Base-by-base conservation (phyloP, 2,797 vertebrate species). In the Tolypeutes matacus region DNA sequence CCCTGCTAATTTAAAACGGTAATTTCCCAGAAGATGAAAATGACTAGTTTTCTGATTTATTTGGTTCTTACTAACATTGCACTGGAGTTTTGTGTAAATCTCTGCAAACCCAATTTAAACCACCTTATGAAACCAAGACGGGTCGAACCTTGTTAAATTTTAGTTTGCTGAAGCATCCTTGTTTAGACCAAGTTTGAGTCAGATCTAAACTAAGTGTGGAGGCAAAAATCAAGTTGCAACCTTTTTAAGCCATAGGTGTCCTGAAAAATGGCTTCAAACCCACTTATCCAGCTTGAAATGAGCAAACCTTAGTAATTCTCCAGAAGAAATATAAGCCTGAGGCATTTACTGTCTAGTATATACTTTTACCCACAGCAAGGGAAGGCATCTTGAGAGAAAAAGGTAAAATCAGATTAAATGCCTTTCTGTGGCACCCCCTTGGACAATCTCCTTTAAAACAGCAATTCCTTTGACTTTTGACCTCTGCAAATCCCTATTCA, bases 1-100 rank as follows among this genome's bases (percentile, higher is more conserved):
- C 80, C 89, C 85, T 88, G 23, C 49, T 42, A 51, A 34, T 94
- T 95, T 94, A 93, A 96, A 96, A 78, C 14, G 7, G 58, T 78
- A 85, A 86, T 95, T 95, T 80, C 64, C 42, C 67, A 94, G 86
- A 95, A 91, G 51, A 83, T 89, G 29, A 93, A 95, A 96, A 92
- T 60, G 64, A 67, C 75, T 75, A 20, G 39, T 53, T 96, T 94
- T 91, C 83, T 94, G 76, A 96, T 95, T 95, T 95, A 95, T 93
- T 95, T 96, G 49, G 29, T 56, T 84, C 49, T 91, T 91, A 84
- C 69, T 81, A 96, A 86, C 76, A 86, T 9, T 64, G 31, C n/a
- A 51, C 13, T 77, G 8, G 56, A 89, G 39, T 73, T 95, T 92
- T 92, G 20, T 29, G 88, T 80, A 70, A 91, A 94, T 95, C 77